Percentiles rank a stretch among this genome's conserved stretches.
These are phyloP conservation scores for Platerodrilus igneus DNA, from an alignment of 2,888 invertebrate genomes.

Conservation along the genomic window DNA sequence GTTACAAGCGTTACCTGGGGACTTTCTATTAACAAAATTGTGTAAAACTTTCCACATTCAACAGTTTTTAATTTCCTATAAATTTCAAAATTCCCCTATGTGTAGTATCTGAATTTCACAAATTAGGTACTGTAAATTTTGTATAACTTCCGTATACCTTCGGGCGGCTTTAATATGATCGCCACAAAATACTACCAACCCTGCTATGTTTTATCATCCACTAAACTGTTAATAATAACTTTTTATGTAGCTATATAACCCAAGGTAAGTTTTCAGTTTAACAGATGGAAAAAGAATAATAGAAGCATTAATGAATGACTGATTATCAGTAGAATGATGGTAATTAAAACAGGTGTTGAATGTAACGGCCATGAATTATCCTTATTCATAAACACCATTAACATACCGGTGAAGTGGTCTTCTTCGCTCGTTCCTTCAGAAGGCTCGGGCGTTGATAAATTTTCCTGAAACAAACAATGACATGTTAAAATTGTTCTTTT, in stretches of 20 bases:
- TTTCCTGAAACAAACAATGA: conserved; percentile 61
- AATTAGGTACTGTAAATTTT: too few relatives aligned
- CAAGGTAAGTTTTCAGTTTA: conserved; percentile 29
- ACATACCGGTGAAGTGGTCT: conserved; percentile 66
- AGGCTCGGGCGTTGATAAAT: conserved; percentile 63
- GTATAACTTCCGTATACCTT: too few relatives aligned
- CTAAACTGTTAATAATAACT: conserved; percentile 29
- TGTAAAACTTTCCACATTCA: too few relatives aligned
- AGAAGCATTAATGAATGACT: conserved; percentile 11
- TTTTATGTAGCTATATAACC: too few relatives aligned
- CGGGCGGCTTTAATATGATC: too few relatives aligned
- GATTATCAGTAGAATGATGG: conserved; percentile 13
- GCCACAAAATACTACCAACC: conserved; percentile 34
- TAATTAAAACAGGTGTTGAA: conserved; percentile 23
- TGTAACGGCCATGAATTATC: conserved; percentile 21
- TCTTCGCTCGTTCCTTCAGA: conserved; percentile 62
- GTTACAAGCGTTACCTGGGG: too few relatives aligned
- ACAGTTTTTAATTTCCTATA: too few relatives aligned
- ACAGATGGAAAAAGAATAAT: conserved; percentile 17
- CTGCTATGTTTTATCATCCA: conserved; percentile 30
- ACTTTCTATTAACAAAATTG: too few relatives aligned
- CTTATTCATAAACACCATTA: conserved; percentile 17
- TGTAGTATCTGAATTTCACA: too few relatives aligned
- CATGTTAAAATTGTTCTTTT: conserved; percentile 8
- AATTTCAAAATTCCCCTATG: too few relatives aligned